Evolutionary conservation across 2,113 vertebrate genomes (phyloP).

Genomic region (Plectropomus leopardus): DNA sequence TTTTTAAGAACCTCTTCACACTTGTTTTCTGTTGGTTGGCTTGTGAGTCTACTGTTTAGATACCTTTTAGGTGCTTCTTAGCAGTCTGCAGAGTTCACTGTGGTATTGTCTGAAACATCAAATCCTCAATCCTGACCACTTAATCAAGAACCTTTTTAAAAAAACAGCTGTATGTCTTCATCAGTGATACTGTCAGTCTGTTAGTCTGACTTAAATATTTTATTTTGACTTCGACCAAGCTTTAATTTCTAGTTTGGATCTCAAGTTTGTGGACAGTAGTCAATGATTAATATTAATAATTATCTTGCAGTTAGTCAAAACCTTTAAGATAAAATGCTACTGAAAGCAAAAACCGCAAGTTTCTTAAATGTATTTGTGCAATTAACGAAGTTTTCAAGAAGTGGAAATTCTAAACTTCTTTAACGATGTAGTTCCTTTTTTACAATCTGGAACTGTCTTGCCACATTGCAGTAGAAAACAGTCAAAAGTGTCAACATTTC

Average conservation of each 20-base stretch:
- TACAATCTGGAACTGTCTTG: background rate
- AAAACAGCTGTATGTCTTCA: too few species aligned
- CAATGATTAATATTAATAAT: background rate
- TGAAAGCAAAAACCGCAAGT: background rate
- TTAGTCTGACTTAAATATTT: too few species aligned
- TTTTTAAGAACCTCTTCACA: background rate
- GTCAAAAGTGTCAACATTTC: background rate
- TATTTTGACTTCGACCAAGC: too few species aligned
- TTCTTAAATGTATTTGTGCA: too few species aligned
- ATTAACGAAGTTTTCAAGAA: background rate
- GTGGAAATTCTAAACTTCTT: background rate
- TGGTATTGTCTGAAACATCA: too few species aligned
- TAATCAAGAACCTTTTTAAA: background rate
- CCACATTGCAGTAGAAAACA: background rate
- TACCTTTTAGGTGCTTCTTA: background rate
- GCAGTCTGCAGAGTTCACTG: too few species aligned
- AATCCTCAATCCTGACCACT: too few species aligned
- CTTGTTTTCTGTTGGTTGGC: background rate
- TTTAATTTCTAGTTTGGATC: background rate
- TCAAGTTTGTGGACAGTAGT: background rate
- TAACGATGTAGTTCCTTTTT: background rate
- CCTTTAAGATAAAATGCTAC: background rate
- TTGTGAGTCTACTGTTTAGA: rapidly evolving
- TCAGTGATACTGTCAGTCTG: too few species aligned
- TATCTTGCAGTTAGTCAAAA: background rate